Base-by-base conservation (phyloP, 1,140 invertebrate genomes). In the Araneus ventricosus region DNA sequence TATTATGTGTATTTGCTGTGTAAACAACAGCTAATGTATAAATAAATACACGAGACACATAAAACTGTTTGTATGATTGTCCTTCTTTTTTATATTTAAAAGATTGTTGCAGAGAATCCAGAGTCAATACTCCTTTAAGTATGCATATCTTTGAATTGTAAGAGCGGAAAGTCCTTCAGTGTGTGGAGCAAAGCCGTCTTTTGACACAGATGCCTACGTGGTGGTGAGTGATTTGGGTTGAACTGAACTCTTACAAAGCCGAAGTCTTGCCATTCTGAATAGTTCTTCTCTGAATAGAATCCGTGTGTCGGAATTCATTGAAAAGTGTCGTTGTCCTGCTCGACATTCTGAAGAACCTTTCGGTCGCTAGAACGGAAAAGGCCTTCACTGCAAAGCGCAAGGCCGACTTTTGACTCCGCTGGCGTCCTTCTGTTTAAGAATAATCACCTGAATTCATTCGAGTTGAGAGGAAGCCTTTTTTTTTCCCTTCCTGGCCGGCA, bases 401-500 rank as follows among this genome's bases (percentile, higher is more conserved):
- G 30, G 30, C 30, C 30, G 70, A 17, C 17, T 75, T 20, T 20
- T 30, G 17, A 34, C 27, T 10, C 20, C 70, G 27, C 17, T 75
- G 17, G 70, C 30, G 10, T 75, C 59, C n/a, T 24, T 63, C 59
- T n/a, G 4, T n/a, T 5, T 5, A 1, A 63, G 59, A 24, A 63
- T 63, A 63, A 63, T 24, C 30, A 75, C 27, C 70, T 75, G 30
- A 75, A 75, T 75, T 75, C 70, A 20, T 75, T 75, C 14, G 70
- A 75, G 70, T 27, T 75, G 30, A 30, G 30, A 1, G 14, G 6
- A 6, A 1, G 57, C 10, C 10, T 27, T 27, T 7, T 24, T 75
- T 75, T 34, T 75, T 75, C 37, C 37, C 34, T 24, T 17, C 27
- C 67, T 20, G 20, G 14, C 30, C 20, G 20, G 22, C 1, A 22